Evolutionary conservation across 1,140 invertebrate genomes (phyloP).

Genomic region (Schlechtendalia chinensis): DNA sequence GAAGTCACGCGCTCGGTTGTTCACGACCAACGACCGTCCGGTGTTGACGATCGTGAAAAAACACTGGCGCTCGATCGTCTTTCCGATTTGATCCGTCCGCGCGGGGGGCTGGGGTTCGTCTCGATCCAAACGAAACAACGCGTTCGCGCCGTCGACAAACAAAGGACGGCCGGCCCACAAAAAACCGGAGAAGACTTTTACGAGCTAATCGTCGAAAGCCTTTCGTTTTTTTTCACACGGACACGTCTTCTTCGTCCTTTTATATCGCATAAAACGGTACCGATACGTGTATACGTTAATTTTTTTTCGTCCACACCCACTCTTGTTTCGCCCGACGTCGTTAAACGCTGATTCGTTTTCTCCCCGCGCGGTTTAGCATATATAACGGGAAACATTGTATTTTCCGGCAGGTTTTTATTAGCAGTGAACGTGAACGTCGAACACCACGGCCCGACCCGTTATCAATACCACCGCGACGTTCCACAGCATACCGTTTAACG

Average conservation of each 20-base stretch:
- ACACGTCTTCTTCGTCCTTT: constrained; percentile 10
- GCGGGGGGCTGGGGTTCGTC: too few species aligned
- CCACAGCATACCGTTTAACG: too few species aligned
- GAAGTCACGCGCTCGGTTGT: too few species aligned
- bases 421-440: constrained; percentile 26
- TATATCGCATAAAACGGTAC: constrained; percentile 23
- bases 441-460: background rate
- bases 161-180: too few species aligned
- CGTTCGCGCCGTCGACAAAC: too few species aligned
- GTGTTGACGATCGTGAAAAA: too few species aligned
- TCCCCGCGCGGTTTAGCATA: constrained; percentile 38
- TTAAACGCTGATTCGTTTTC: constrained; percentile 47
- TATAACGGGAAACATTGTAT: constrained; percentile 28
- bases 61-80: too few species aligned
- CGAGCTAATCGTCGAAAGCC: constrained; percentile 45
- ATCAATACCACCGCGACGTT: too few species aligned
- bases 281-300: constrained; percentile 30
- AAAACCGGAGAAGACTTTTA: constrained; percentile 31
- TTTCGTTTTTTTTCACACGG: constrained; percentile 1
- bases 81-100: too few species aligned
- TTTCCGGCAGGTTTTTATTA: constrained; percentile 22
- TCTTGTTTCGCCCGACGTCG: background rate
- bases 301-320: background rate
- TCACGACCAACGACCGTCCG: too few species aligned
- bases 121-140: too few species aligned